Base-by-base conservation (phyloP, 2,113 vertebrate species). In the Cynoglossus semilaevis region DNA sequence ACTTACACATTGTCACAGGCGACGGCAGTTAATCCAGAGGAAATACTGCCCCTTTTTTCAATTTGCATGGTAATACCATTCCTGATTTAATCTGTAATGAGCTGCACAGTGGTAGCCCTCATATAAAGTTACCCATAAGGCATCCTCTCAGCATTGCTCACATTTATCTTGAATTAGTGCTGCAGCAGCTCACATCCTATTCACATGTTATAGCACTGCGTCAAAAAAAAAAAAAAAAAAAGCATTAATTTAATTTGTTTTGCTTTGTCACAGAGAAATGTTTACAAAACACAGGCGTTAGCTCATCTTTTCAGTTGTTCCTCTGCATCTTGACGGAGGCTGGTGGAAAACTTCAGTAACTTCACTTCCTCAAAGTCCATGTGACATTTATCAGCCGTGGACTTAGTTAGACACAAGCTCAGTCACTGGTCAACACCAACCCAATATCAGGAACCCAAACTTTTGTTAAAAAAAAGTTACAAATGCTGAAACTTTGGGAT, bases 1-100 rank as follows among this genome's bases (percentile, higher is more conserved):
- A 58, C 59, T 79, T 69, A 56, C 65, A 68, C 50, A 57, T 76
- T 87, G 78, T 81, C 74, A 70, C 77, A 86, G 74, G 72, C 76
- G 48, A 79, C 58, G 76, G 63, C 80, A 81, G 81, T 87, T 86
- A 84, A 88, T 85, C 81, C 77, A 77, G 84, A 81, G 77, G 74
- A 87, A 87, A 85, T 84, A 87, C 72, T 80, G 62, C 73, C 76
- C 70, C 61, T 57, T 77, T 81, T 88, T 86, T 85, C 79, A 81
- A 89, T 90, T 89, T 89, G 84, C 88, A 90, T 90, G 77, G 70
- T 89, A 88, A 88, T 88, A 70, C 63, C 67, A 70, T 80, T 75
- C 65, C 72, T 79, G 85, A 85, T 87, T 85, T 79, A 73, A 85
- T 86, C 74, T 86, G 71, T 63, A 58, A 84, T 49, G 69, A 67